phyloP scores from a whole-genome alignment of 1,140 invertebrate species.

The Drosophila parabipectinata region DNA sequence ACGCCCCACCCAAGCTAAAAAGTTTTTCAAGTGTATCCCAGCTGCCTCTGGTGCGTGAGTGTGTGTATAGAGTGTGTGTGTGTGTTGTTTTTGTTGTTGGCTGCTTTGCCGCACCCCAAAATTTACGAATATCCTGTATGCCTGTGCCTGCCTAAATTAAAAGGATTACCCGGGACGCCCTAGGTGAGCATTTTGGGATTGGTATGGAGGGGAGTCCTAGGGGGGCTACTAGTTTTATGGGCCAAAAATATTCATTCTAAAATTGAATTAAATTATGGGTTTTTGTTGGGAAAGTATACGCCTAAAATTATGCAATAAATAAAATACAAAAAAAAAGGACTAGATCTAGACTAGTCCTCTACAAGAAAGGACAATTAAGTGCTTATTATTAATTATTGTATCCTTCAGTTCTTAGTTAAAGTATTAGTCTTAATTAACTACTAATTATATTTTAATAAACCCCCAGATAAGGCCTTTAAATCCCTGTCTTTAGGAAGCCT shows the following conservation, averaged over 20 bases:
- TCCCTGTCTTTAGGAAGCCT: not conserved
- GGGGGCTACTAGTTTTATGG: slow-evolving; percentile 25
- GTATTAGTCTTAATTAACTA: not conserved
- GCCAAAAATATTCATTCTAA: slow-evolving; percentile 6
- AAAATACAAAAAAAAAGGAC: not conserved
- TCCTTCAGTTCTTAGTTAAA: too few relatives aligned
- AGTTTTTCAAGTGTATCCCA: slow-evolving; percentile 73
- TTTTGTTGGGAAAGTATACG: slow-evolving; percentile 16
- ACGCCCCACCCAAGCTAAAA: slow-evolving; percentile 71
- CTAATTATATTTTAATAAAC: not conserved
- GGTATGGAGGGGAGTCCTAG: not conserved
- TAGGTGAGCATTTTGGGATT: slow-evolving; percentile 50
- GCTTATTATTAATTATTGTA: too few relatives aligned
- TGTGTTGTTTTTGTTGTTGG: slow-evolving; percentile 43
- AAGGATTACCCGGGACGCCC: slow-evolving; percentile 62
- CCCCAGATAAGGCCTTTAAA: not conserved
- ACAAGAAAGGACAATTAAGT: too few relatives aligned
- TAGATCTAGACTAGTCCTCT: too few relatives aligned
- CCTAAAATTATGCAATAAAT: slow-evolving; percentile 52
- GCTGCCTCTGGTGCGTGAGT: slow-evolving; percentile 26
- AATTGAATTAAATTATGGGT: slow-evolving; percentile 39
- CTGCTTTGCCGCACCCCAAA: slow-evolving; percentile 64
- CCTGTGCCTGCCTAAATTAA: slow-evolving; percentile 50
- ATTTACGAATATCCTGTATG: slow-evolving; percentile 36
- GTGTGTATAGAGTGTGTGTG: slow-evolving; percentile 11